phyloP scores from a whole-genome alignment of 2,888 invertebrate species.

The Diloba caeruleocephala region DNA sequence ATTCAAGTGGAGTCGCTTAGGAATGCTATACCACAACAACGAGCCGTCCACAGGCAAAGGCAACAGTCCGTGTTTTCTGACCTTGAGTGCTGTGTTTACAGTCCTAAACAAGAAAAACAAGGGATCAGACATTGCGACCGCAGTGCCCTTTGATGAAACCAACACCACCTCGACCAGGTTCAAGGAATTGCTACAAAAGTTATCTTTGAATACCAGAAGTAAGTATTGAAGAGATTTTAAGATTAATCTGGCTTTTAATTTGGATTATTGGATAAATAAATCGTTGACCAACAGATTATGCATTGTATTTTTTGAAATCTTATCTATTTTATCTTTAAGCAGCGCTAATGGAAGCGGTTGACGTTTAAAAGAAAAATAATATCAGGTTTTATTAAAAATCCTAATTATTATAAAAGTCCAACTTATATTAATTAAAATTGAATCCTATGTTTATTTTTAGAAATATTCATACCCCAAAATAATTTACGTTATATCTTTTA shows the following conservation, averaged over 20 bases:
- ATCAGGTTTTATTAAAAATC: no score
- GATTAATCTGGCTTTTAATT: slow-evolving; percentile 14
- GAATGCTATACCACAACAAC: slow-evolving; percentile 93
- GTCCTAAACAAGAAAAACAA: slow-evolving; percentile 79
- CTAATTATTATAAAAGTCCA: no score
- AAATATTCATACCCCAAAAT: no score
- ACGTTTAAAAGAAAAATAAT: no score
- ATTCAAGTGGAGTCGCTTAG: slow-evolving; percentile 93
- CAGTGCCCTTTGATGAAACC: slow-evolving; percentile 91
- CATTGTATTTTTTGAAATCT: slow-evolving; percentile 38
- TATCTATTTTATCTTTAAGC: background rate
- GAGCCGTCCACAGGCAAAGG: slow-evolving; percentile 90
- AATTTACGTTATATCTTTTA: no score
- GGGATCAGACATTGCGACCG: slow-evolving; percentile 84
- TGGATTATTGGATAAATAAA: slow-evolving; percentile 26
- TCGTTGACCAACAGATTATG: slow-evolving; percentile 7
- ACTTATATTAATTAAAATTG: no score
- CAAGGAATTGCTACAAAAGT: slow-evolving; percentile 88
- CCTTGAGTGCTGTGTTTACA: slow-evolving; percentile 91
- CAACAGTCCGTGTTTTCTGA: slow-evolving; percentile 94
- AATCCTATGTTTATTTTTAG: no score
- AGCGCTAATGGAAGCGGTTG: no score
- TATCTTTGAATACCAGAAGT: slow-evolving; percentile 91
- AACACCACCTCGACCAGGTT: slow-evolving; percentile 87
- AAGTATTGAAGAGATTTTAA: slow-evolving; percentile 79